Evolutionary conservation across 1,140 invertebrate species (phyloP).

Genomic region (Rhopalosiphum padi): DNA sequence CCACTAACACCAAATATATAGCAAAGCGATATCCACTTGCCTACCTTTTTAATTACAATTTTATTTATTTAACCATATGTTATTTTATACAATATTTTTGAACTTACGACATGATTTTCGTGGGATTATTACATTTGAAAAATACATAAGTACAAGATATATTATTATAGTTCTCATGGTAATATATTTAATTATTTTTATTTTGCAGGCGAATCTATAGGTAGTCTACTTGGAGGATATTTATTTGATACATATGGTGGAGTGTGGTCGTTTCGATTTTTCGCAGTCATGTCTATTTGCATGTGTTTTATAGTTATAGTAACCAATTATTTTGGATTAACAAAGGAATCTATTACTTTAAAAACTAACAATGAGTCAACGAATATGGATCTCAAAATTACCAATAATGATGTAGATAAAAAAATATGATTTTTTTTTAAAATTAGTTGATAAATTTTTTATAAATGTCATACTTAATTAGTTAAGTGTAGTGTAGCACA

Average conservation of each 20-base stretch:
- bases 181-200: neutral
- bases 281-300: neutral
- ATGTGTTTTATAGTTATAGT: neutral
- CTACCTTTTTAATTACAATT: neutral
- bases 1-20: too few species aligned
- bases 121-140: neutral
- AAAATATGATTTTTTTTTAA: neutral
- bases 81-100: neutral
- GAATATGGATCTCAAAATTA: neutral
- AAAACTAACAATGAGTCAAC: neutral
- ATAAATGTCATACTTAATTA: neutral
- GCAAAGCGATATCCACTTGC: too few species aligned
- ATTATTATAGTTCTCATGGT: too few species aligned
- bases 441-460: neutral
- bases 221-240: slow-evolving; percentile 78
- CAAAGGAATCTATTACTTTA: neutral
- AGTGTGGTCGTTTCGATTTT: slow-evolving; percentile 53
- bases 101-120: neutral
- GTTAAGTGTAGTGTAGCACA: neutral
- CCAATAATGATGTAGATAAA: neutral
- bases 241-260: slow-evolving; percentile 71
- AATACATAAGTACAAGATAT: too few species aligned
- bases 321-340: neutral
- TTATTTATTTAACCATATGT: neutral
- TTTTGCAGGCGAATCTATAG: slow-evolving; percentile 72